phyloP scores from a whole-genome alignment of 2,113 vertebrate species.

The Cephalopterus ornatus region DNA sequence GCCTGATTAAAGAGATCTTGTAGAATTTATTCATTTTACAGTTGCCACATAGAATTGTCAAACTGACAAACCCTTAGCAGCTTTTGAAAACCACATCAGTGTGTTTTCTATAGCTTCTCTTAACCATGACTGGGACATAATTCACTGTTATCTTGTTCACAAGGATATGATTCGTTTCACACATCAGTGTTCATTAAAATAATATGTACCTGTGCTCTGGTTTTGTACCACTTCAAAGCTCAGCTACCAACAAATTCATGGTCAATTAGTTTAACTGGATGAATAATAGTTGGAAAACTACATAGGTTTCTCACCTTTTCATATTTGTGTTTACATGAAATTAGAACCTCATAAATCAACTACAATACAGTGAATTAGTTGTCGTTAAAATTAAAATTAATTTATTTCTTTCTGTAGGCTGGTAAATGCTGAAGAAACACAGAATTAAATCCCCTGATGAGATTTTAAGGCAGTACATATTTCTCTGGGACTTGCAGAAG shows the following conservation, averaged over 20 bases:
- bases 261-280: slow-evolving; percentile 58
- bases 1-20: neutral
- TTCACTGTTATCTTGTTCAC: slow-evolving; percentile 69
- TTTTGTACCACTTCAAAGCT: slow-evolving; percentile 53
- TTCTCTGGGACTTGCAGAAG: neutral
- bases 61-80: neutral
- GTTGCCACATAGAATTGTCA: slow-evolving; percentile 21
- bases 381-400: no score
- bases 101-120: slow-evolving; percentile 7
- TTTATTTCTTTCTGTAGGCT: neutral
- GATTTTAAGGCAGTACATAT: neutral
- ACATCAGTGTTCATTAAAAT: slow-evolving; percentile 72
- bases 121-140: slow-evolving; percentile 48
- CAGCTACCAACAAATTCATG: slow-evolving; percentile 54
- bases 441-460: neutral
- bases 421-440: neutral
- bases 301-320: neutral
- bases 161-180: slow-evolving; percentile 66
- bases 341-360: slow-evolving; percentile 28
- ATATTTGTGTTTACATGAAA: neutral
- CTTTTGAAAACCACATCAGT: neutral
- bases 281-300: slow-evolving; percentile 28
- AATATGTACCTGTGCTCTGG: slow-evolving; percentile 48
- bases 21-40: neutral
- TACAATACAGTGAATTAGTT: neutral